Evolutionary conservation across 2,797 vertebrate genomes (phyloP).

Genomic region (Enteromius unitaeniatus): DNA sequence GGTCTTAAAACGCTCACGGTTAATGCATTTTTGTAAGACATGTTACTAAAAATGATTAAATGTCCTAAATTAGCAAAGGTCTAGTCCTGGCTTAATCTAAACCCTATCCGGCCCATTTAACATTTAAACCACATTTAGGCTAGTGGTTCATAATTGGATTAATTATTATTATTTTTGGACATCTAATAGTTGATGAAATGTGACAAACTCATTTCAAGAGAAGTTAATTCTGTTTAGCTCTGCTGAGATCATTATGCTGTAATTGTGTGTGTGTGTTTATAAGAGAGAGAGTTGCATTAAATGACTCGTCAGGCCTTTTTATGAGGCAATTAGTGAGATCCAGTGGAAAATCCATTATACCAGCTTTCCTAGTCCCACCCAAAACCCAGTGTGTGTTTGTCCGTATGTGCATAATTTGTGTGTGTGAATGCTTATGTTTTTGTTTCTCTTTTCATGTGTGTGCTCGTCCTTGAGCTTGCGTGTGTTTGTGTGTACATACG

Average conservation of each 20-base stretch:
- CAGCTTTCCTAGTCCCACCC: constrained; percentile 38
- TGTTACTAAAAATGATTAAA: too few species aligned
- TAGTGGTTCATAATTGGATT: background rate
- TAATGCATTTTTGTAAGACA: too few species aligned
- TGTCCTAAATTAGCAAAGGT: too few species aligned
- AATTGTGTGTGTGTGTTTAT: constrained; percentile 21
- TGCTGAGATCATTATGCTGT: constrained; percentile 7
- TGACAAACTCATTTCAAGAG: background rate
- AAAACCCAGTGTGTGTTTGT: constrained; percentile 34
- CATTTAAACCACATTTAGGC: background rate
- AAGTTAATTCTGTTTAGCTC: background rate
- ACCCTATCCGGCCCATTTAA: background rate
- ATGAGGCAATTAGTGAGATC: constrained; percentile 57
- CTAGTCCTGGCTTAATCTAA: too few species aligned
- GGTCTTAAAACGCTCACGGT: too few species aligned
- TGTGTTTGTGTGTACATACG: constrained; percentile 47
- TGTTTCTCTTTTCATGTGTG: constrained; percentile 21
- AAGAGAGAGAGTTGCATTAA: constrained; percentile 32
- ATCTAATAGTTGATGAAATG: background rate
- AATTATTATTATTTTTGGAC: background rate
- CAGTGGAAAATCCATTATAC: constrained; percentile 59
- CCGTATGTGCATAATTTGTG: constrained; percentile 28
- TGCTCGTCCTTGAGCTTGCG: constrained; percentile 16
- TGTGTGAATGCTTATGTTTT: constrained; percentile 36
- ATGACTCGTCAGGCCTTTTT: constrained; percentile 50